Conservation (phyloP, 92 coral and sea anemone genomes). For the Phenganax subtilis region DNA sequence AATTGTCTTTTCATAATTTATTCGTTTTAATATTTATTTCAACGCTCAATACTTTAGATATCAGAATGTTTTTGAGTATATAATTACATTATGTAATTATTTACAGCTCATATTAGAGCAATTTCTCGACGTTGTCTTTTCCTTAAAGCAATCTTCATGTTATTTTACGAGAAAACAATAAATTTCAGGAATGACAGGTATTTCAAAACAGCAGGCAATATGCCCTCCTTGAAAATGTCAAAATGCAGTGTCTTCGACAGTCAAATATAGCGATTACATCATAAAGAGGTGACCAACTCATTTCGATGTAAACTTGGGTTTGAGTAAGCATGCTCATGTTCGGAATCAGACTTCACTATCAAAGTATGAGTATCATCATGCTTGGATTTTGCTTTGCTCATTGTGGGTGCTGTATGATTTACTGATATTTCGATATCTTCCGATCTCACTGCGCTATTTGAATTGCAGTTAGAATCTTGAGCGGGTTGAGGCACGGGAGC, state of each 20-base stretch:
- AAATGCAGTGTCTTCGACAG: neutral
- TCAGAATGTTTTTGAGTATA: no score
- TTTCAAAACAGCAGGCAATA: constrained; percentile 18
- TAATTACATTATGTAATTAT: no score
- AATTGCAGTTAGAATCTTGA: neutral
- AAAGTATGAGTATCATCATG: constrained; percentile 21
- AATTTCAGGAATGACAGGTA: constrained; percentile 11
- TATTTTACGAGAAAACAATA: no score
- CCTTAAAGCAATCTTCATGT: no score
- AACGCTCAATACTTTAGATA: no score
- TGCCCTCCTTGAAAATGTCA: neutral
- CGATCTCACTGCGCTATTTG: neutral
- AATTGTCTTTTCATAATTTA: no score
- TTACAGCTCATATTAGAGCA: no score
- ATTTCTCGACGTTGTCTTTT: no score
- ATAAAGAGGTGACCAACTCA: constrained; percentile 21
- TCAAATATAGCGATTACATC: neutral
- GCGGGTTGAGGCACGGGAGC: neutral
- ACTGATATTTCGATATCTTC: constrained; percentile 12
- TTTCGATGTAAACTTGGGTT: constrained; percentile 2
- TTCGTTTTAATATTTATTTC: no score
- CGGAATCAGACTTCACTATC: constrained; percentile 3
- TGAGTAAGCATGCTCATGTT: constrained; percentile 8
- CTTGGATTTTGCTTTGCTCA: neutral
- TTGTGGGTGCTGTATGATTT: neutral